Evolutionary conservation across 1,140 invertebrate genomes (phyloP), one percentile per base, ranked within the genome.

Genomic region (Brachionus rotundiformis): DNA sequence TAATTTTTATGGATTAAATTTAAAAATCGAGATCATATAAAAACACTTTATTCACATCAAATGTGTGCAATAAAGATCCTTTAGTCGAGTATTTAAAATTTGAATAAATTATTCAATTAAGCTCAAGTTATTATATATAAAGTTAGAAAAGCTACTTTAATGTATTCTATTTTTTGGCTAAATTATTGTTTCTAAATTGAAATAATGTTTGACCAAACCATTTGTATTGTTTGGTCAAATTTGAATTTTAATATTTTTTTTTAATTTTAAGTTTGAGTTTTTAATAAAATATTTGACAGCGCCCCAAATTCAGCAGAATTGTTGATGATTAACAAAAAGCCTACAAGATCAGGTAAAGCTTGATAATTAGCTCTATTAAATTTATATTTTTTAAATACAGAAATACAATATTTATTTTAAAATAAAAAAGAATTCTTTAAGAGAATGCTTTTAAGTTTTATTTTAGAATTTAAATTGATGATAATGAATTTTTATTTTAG

Each of bases 71-170:
- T 54, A 41, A 41, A 41, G n/a, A 41, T n/a, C n/a, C n/a, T n/a
- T n/a, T n/a, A n/a, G n/a, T n/a, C 39, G 10, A 41, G 39, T 54
- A 23, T 49, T 19, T 19, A 54, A 54, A 54, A 54, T 25, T 19
- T 54, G 47, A 54, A 54, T 54, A 54, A 54, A 54, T 54, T 54
- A 54, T 54, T 54, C 47, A 54, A 54, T 54, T 54, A 16, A 54
- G 47, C 47, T 54, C 4, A 54, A 54, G n/a, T 19, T 23, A 19
- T 16, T 54, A 3, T 54, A 54, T 54, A 54, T 16, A 54, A 19
- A 54, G 8, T 19, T 7, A 54, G 8, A 47, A 47, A 47, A 8
- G 5, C 8, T 54, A 54, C 23, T 54, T 54, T 25, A 19, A 19
- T 54, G 47, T 19, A 54, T 23, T 23, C 5, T 19, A 54, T 54